Evolutionary conservation across 2,113 vertebrate species (phyloP).

Genomic region (Sylvietta virens): DNA sequence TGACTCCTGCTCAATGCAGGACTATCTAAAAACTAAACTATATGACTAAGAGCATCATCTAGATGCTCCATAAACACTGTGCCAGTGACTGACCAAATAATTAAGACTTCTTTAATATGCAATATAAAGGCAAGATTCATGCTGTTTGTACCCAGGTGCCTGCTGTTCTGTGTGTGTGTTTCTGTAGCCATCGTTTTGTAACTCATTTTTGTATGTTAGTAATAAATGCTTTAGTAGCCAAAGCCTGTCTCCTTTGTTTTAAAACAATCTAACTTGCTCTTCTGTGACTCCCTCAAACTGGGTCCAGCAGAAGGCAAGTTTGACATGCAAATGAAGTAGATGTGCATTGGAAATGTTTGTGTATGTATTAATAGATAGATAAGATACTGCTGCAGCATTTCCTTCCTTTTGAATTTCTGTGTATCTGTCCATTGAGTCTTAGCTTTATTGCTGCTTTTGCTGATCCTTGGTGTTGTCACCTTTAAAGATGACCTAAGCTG

Average conservation of each 20-base stretch:
- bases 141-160: slow-evolving; percentile 54
- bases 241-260: slow-evolving; percentile 51
- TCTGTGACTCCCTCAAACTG: neutral
- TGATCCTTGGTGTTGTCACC: neutral
- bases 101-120: neutral
- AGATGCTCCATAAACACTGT: neutral
- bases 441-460: neutral
- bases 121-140: neutral
- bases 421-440: neutral
- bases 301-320: slow-evolving; percentile 22
- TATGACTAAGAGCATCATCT: neutral
- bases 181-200: slow-evolving; percentile 20
- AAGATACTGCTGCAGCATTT: neutral
- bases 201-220: slow-evolving; percentile 25
- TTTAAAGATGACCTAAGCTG: neutral
- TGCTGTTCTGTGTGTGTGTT: neutral
- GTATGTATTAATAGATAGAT: neutral
- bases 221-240: slow-evolving; percentile 66
- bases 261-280: slow-evolving; percentile 21
- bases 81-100: neutral
- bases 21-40: neutral
- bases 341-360: neutral
- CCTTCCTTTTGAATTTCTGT: neutral
- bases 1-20: neutral
- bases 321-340: neutral